These are phyloP conservation scores for Diplogasteroides magnus DNA, from an alignment of 1,140 invertebrate genomes.

Conservation along the genomic window DNA sequence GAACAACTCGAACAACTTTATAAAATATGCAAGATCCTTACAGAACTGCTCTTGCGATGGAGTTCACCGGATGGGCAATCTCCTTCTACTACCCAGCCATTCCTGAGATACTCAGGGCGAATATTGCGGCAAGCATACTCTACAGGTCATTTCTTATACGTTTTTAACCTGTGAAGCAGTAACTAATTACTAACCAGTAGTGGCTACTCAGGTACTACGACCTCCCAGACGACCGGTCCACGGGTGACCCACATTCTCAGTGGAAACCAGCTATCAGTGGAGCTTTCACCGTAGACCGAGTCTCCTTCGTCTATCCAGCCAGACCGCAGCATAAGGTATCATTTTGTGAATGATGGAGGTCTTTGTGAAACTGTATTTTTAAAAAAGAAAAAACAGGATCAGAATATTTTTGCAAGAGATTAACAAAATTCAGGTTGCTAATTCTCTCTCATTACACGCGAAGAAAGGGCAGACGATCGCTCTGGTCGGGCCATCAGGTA, in stretches of 20 bases:
- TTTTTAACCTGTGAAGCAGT: not conserved
- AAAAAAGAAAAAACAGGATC: not conserved
- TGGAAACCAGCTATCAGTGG: not conserved
- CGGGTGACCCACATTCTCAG: not conserved
- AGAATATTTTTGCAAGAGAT: too few relatives aligned
- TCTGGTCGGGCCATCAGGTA: not conserved
- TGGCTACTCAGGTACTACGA: not conserved
- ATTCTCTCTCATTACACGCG: not conserved
- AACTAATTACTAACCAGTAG: not conserved
- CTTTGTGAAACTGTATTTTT: too few relatives aligned
- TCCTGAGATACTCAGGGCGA: not conserved
- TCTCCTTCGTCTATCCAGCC: not conserved
- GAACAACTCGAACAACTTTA: too few relatives aligned
- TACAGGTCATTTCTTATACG: not conserved
- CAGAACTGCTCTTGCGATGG: not conserved
- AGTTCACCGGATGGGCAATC: not conserved
- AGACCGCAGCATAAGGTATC: not conserved
- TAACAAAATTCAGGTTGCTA: not conserved
- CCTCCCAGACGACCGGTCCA: not conserved
- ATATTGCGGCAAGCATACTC: not conserved
- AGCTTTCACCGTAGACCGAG: not conserved
- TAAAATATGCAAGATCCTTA: not conserved
- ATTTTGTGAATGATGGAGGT: too few relatives aligned
- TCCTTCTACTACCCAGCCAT: not conserved
- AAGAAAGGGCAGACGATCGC: not conserved